Percentiles rank a stretch among this genome's conserved stretches.
These are phyloP conservation scores for Polydrusus tereticollis DNA, from an alignment of 2,888 invertebrate genomes.

Conservation along the genomic window DNA sequence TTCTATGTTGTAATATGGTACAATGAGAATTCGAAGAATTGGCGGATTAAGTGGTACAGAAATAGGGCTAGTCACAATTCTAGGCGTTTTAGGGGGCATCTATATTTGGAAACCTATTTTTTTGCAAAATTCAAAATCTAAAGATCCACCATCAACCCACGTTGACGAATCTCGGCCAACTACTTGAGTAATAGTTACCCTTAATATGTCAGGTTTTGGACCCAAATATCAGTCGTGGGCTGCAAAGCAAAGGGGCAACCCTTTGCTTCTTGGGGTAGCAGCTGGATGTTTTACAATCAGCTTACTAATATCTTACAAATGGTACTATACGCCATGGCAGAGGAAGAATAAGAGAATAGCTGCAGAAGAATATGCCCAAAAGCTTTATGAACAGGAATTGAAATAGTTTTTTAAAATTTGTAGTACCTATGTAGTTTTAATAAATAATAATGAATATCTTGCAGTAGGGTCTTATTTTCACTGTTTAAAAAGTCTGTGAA, in stretches of 20 bases:
- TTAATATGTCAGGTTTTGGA: conserved; percentile 3
- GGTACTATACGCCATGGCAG: conserved; percentile 54
- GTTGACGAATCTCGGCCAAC: not conserved
- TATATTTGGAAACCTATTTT: conserved; percentile 67
- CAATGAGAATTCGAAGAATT: conserved; percentile 60
- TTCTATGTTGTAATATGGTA: no score
- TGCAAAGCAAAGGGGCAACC: conserved; percentile 54
- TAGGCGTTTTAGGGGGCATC: conserved; percentile 63
- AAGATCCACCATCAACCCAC: not conserved
- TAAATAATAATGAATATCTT: no score
- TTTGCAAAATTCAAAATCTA: conserved; percentile 27
- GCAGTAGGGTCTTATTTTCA: no score
- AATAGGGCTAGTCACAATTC: conserved; percentile 58
- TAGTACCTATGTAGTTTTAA: no score
- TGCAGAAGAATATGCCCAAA: conserved; percentile 49
- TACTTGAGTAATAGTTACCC: not conserved
- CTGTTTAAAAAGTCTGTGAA: no score
- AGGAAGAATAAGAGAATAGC: conserved; percentile 26
- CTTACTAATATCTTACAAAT: conserved; percentile 51
- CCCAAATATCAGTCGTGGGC: conserved; percentile 32
- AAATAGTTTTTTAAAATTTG: not conserved
- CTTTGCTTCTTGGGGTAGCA: conserved; percentile 52
- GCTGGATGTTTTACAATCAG: conserved; percentile 50
- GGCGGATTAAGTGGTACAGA: conserved; percentile 60
- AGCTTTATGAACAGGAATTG: conserved; percentile 45